phyloP scores from a whole-genome alignment of 2,797 vertebrate species.

The Podarcis siculus region DNA sequence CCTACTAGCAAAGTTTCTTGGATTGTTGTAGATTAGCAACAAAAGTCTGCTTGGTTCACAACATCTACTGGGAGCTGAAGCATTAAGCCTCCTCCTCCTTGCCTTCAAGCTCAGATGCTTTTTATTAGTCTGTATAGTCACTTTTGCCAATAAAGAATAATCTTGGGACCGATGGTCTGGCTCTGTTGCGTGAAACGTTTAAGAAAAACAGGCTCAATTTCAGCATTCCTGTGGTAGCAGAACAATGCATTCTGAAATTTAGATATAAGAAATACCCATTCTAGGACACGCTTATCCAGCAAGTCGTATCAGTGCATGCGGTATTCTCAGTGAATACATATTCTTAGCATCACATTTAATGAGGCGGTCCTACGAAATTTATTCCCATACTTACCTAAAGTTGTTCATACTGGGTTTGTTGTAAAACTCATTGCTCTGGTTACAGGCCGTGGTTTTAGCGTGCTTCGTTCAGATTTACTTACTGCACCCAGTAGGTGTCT shows the following conservation, averaged over 20 bases:
- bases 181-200: conserved; percentile 6
- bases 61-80: background rate
- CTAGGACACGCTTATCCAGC: conserved; percentile 1
- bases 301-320: background rate
- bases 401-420: background rate
- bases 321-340: conserved; percentile 1
- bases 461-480: background rate
- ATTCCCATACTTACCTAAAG: background rate
- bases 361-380: background rate
- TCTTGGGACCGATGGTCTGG: background rate
- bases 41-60: background rate
- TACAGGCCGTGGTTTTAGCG: background rate
- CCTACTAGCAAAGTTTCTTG: background rate
- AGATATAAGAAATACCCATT: background rate
- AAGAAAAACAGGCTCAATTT: conserved; percentile 17
- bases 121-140: conserved; percentile 19
- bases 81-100: background rate
- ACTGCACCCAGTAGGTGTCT: background rate
- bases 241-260: background rate
- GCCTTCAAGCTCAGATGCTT: conserved; percentile 14
- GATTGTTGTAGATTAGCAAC: background rate
- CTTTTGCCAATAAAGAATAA: conserved; percentile 13
- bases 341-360: background rate
- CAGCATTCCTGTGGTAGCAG: conserved; percentile 5
- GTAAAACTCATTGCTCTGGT: background rate